Percentiles rank a stretch among this genome's conserved stretches.
Evolutionary conservation across 1,140 invertebrate genomes (phyloP).

Genomic region (Propsilocerus akamusi): DNA sequence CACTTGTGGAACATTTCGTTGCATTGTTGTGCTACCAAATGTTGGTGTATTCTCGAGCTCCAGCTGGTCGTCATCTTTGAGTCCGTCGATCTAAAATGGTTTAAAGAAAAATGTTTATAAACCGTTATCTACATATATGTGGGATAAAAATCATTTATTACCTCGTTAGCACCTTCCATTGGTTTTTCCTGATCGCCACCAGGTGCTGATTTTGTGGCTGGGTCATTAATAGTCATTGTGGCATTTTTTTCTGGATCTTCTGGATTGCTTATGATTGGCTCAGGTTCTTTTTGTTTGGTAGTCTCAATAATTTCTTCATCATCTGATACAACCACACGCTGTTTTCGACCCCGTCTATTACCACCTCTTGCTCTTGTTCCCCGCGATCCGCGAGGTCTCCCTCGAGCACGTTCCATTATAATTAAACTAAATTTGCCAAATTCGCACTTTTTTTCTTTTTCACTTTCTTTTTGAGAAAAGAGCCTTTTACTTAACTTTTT

Average conservation of each 20-base stretch:
- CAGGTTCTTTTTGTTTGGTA: conserved; percentile 12
- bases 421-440: too few relatives aligned
- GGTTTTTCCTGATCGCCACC: conserved; percentile 11
- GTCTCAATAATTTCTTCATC: conserved; percentile 33
- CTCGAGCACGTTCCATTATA: conserved; percentile 29
- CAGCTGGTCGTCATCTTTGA: neutral
- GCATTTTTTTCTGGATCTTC: conserved; percentile 9
- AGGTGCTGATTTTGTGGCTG: conserved; percentile 13
- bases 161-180: conserved; percentile 6
- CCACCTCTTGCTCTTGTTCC: conserved; percentile 47
- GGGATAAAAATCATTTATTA: neutral
- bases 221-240: conserved; percentile 13
- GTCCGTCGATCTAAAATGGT: neutral
- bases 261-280: conserved; percentile 12
- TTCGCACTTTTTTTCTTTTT: too few relatives aligned
- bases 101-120: conserved; percentile 4
- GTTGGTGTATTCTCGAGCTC: neutral
- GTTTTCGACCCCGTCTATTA: conserved; percentile 51
- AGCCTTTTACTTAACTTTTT: too few relatives aligned
- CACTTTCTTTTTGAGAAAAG: too few relatives aligned
- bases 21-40: conserved; percentile 7
- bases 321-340: conserved; percentile 53
- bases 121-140: neutral
- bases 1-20: conserved; percentile 45
- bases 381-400: conserved; percentile 34